Evolutionary conservation across 1,140 invertebrate genomes (phyloP), one percentile per base, ranked within the genome.

Genomic region (Cardiocondyla obscurior): DNA sequence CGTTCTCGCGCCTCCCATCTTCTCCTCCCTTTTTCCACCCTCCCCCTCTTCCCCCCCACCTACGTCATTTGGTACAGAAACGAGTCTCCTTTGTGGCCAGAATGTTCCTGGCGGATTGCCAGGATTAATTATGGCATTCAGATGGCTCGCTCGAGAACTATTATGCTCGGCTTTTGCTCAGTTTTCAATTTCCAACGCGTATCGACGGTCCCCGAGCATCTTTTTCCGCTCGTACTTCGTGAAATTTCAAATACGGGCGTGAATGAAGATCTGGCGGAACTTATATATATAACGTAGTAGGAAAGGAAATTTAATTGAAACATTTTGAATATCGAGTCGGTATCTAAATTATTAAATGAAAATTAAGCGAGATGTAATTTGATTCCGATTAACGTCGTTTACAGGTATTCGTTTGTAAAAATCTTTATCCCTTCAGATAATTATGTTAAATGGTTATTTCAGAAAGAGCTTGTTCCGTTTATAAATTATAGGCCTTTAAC

Each of bases 121-220:
- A 88, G 65, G 87, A 92, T 92, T 91, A 91, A 91, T 91, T 91
- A 91, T 90, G 82, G 83, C 82, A 74, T 62, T 77, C 69, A 30
- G 76, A 77, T 64, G 65, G 69, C 64, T 62, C 51, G 44, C 60
- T 72, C 58, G 64, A 46, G 58, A 79, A 58, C 77, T 70, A 82
- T 85, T 58, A 55, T 60, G 39, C 70, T 67, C 60, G 57, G 33
- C 70, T 83, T 57, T 14, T 42, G 16, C 85, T 90, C 67, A 22
- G 36, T 36, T 73, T 69, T 67, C 76, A 46, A 69, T 84, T 65
- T 84, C 33, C 46, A 82, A 53, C 55, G 12, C 36, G 12, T 76
- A 51, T 67, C 49, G 57, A 55, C 33, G 10, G 10, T 42, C 10
- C 58, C 33, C 22, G 12, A 53, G 57, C 3, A 39, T 83, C 39